Evolutionary conservation across 2,888 invertebrate genomes (phyloP).

Genomic region (Anaspis maculata): DNA sequence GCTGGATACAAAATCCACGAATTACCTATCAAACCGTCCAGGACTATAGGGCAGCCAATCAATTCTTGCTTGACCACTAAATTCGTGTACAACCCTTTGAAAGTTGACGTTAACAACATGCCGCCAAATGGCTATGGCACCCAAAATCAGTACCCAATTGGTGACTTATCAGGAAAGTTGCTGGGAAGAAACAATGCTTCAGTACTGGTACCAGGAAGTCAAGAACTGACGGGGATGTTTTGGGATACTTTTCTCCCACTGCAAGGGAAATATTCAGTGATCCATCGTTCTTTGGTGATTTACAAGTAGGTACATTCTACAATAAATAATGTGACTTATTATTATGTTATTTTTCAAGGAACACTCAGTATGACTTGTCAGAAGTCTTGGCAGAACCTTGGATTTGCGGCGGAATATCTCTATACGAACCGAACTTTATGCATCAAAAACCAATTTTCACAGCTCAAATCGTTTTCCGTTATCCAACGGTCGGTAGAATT

Average conservation of each 20-base stretch:
- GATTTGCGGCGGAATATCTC: constrained; percentile 57
- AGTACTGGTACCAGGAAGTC: constrained; percentile 60
- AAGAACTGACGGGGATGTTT: constrained; percentile 65
- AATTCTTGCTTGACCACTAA: constrained; percentile 63
- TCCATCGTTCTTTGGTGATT: constrained; percentile 72
- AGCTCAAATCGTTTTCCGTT: constrained; percentile 65
- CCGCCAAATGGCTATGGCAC: constrained; percentile 55
- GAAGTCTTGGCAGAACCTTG: constrained; percentile 44
- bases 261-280: constrained; percentile 67
- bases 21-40: constrained; percentile 56
- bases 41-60: constrained; percentile 41
- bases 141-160: constrained; percentile 84
- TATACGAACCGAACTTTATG: constrained; percentile 56
- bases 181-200: constrained; percentile 64
- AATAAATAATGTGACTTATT: neutral
- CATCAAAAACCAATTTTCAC: constrained; percentile 67
- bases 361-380: constrained; percentile 44
- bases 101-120: constrained; percentile 37
- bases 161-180: constrained; percentile 82
- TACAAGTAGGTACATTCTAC: constrained; percentile 50
- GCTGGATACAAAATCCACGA: constrained; percentile 63
- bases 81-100: constrained; percentile 67
- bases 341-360: constrained; percentile 38
- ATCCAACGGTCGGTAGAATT: constrained; percentile 81
- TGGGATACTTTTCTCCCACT: constrained; percentile 83